A percentile compares a stretch with the other conserved stretches of the same genome.
Conservation (phyloP, 2,113 vertebrate species). For the Scalopus aquaticus region DNA sequence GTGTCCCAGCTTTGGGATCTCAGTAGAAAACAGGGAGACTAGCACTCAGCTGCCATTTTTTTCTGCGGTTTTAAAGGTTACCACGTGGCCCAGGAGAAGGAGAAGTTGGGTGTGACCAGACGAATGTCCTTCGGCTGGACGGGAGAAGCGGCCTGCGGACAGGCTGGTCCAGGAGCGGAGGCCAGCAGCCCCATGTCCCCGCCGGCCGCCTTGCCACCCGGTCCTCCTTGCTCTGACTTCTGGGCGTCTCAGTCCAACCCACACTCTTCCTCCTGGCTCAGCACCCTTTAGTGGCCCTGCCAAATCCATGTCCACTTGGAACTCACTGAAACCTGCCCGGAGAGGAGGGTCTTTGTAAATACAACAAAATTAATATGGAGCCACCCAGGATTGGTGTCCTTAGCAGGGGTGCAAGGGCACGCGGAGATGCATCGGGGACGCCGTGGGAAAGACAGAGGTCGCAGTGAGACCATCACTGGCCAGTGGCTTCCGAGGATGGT, state of each 20-base stretch:
- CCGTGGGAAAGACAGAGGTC: too few relatives aligned
- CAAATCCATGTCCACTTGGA: not conserved
- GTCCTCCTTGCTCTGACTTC: not conserved
- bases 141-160: not conserved
- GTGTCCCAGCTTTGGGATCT: not conserved
- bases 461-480: rapidly evolving
- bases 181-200: too few relatives aligned
- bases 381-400: not conserved
- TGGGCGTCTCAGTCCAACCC: not conserved
- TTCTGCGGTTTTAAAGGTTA: not conserved
- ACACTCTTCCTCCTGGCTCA: not conserved
- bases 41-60: not conserved
- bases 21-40: not conserved
- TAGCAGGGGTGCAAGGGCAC: not conserved
- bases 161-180: not conserved
- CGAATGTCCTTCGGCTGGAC: too few relatives aligned
- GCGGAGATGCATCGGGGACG: too few relatives aligned
- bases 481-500: not conserved
- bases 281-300: not conserved
- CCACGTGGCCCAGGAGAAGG: not conserved
- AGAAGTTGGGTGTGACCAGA: not conserved
- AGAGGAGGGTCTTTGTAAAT: not conserved
- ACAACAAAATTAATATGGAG: not conserved
- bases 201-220: not conserved
- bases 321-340: not conserved